Conservation (phyloP, 2,113 vertebrate species). For the Grantiella picta region DNA sequence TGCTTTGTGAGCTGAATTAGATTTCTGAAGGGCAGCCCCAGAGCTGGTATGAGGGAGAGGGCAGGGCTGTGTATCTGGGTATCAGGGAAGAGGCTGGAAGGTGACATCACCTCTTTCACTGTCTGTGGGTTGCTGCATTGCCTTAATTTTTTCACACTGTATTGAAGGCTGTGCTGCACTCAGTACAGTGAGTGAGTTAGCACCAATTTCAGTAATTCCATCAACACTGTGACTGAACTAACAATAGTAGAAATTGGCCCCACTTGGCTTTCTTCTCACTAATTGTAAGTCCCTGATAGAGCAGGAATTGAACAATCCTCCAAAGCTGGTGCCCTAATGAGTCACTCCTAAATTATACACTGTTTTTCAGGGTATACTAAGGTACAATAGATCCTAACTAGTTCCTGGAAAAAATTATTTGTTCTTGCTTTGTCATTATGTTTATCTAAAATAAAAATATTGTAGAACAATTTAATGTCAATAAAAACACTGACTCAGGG, state of each 20-base stretch:
- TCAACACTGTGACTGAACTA: background rate
- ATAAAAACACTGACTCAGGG: slow-evolving; percentile 30
- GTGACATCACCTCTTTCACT: background rate
- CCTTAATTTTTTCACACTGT: background rate
- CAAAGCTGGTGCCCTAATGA: background rate
- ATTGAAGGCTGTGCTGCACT: background rate
- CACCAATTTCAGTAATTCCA: background rate
- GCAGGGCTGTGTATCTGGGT: background rate
- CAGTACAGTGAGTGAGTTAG: background rate
- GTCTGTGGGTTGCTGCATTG: background rate
- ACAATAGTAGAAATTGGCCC: background rate
- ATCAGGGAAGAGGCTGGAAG: background rate
- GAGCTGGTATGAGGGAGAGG: background rate
- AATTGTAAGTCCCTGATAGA: background rate
- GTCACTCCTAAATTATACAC: background rate
- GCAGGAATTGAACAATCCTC: background rate
- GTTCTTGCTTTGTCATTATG: background rate
- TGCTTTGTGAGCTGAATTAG: background rate
- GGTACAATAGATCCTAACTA: background rate
- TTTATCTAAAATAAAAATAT: slow-evolving; percentile 20
- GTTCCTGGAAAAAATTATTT: slow-evolving; percentile 36
- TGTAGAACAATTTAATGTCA: background rate
- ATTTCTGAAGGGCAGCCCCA: background rate
- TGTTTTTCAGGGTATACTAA: background rate
- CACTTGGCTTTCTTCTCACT: slow-evolving; percentile 1